phyloP scores from a whole-genome alignment of 1,140 invertebrate genomes.

The Stratiolaelaps scimitus region DNA sequence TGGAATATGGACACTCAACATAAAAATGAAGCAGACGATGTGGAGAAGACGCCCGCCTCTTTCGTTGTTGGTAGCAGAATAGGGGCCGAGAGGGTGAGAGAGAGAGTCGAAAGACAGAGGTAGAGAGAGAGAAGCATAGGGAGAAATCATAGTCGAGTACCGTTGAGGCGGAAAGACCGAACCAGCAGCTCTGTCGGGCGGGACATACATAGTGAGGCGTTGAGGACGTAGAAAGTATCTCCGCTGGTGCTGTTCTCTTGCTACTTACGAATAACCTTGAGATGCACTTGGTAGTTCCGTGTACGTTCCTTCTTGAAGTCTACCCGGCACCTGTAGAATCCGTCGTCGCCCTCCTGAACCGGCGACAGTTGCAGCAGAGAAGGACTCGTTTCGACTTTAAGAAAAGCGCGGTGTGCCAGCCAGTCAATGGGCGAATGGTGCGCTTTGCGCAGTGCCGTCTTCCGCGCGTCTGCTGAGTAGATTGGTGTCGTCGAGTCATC shows the following conservation, averaged over 20 bases:
- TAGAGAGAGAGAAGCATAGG: too few relatives aligned
- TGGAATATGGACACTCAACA: too few relatives aligned
- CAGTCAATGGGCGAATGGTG: conserved; percentile 33
- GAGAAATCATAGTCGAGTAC: too few relatives aligned
- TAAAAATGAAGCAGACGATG: too few relatives aligned
- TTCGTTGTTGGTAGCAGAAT: too few relatives aligned
- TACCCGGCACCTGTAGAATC: conserved; percentile 21
- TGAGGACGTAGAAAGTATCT: too few relatives aligned
- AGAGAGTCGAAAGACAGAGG: too few relatives aligned
- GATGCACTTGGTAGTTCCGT: conserved; percentile 24
- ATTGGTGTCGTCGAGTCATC: conserved; percentile 66
- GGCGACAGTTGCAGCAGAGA: conserved; percentile 20
- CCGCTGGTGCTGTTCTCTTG: background rate
- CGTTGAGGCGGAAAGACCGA: too few relatives aligned
- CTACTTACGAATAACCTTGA: conserved; percentile 28
- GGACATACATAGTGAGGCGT: too few relatives aligned
- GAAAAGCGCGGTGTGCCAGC: conserved; percentile 13
- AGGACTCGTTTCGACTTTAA: conserved; percentile 12
- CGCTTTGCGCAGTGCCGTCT: conserved; percentile 29
- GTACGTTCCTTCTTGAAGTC: conserved; percentile 28
- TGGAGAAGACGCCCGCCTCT: too few relatives aligned
- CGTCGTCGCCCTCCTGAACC: conserved; percentile 20
- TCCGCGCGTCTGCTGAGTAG: conserved; percentile 44
- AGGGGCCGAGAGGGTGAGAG: too few relatives aligned
- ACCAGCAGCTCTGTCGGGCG: too few relatives aligned